phyloP scores from a whole-genome alignment of 2,113 vertebrate species.

The Chauna torquata region DNA sequence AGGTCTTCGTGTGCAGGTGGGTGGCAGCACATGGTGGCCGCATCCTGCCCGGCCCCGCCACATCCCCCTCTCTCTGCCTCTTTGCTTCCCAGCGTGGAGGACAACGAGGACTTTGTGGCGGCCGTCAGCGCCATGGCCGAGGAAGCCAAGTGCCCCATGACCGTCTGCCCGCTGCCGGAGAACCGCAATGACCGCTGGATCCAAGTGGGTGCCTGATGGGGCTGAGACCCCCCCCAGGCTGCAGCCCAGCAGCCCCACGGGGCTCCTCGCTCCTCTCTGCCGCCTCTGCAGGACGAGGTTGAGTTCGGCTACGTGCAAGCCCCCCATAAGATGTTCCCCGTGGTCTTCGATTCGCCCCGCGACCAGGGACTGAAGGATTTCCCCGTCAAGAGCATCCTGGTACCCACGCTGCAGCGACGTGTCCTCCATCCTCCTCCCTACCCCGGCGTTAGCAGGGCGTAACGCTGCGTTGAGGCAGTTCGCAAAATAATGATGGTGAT shows the following conservation, averaged over 20 bases:
- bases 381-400: conserved; percentile 81
- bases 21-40: fast-evolving
- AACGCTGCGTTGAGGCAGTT: not conserved
- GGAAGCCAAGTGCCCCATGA: conserved; percentile 76
- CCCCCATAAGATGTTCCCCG: conserved; percentile 87
- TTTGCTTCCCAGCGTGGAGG: not conserved
- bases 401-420: conserved; percentile 35
- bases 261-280: fast-evolving
- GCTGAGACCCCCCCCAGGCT: not conserved
- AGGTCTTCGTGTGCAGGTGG: conserved; percentile 88
- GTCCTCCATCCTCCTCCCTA: not conserved
- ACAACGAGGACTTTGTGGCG: conserved; percentile 79
- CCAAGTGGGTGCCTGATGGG: conserved; percentile 76
- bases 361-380: conserved; percentile 77
- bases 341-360: conserved; percentile 92
- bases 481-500: not conserved
- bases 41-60: not conserved
- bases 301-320: conserved; percentile 92
- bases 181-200: conserved; percentile 91
- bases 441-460: too few species aligned
- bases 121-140: conserved; percentile 69
- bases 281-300: conserved; percentile 85
- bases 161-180: conserved; percentile 67
- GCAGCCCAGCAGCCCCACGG: not conserved
- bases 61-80: not conserved